phyloP scores from a whole-genome alignment of 2,113 vertebrate species.

The Brachyhypopomus occidentalis region DNA sequence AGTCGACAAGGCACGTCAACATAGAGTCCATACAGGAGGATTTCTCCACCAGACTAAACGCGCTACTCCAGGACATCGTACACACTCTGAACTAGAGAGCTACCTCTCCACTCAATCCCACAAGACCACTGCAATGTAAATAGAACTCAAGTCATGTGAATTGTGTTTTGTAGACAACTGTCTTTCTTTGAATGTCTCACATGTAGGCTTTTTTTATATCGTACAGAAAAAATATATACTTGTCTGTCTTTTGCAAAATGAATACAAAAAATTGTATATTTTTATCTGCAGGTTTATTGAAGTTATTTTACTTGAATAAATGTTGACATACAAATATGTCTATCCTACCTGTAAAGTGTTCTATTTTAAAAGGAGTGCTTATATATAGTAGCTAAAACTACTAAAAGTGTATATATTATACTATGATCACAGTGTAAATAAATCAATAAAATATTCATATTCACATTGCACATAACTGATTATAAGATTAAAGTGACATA shows the following conservation, averaged over 20 bases:
- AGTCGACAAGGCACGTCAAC: slow-evolving; percentile 50
- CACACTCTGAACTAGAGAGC: slow-evolving; percentile 71
- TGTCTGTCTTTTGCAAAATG: neutral
- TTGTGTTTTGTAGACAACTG: slow-evolving; percentile 30
- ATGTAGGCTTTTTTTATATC: slow-evolving; percentile 30
- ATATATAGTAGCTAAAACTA: slow-evolving; percentile 10
- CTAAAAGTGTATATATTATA: slow-evolving; percentile 24
- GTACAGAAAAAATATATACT: neutral
- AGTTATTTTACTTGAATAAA: slow-evolving; percentile 36
- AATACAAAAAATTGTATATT: slow-evolving; percentile 1
- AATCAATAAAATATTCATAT: slow-evolving; percentile 28
- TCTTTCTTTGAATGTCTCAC: slow-evolving; percentile 19
- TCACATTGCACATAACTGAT: neutral
- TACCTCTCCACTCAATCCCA: neutral
- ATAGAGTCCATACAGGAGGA: slow-evolving; percentile 70
- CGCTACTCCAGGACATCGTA: slow-evolving; percentile 83
- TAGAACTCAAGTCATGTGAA: slow-evolving; percentile 26
- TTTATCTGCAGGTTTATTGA: slow-evolving; percentile 51
- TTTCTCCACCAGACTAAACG: slow-evolving; percentile 77
- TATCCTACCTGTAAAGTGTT: slow-evolving; percentile 25
- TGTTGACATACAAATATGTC: neutral
- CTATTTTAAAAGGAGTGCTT: slow-evolving; percentile 17
- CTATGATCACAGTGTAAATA: neutral
- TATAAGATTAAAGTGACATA: slow-evolving; percentile 27
- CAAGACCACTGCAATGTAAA: slow-evolving; percentile 38